Conservation (phyloP, 2,888 invertebrate species). For the Loripinus fragilis region DNA sequence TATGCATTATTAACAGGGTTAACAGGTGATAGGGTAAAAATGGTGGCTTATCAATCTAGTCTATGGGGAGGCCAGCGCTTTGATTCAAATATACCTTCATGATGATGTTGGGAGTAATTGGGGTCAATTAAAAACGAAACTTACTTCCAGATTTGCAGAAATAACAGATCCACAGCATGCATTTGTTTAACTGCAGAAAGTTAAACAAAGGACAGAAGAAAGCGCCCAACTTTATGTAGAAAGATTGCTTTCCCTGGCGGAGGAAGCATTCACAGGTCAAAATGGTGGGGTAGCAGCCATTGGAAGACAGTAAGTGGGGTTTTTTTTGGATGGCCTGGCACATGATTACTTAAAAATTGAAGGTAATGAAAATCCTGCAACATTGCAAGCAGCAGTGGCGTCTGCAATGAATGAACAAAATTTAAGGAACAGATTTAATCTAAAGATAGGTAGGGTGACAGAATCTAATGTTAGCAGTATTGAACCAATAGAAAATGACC, state of each 20-base stretch:
- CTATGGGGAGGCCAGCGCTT: not conserved
- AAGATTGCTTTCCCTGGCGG: not conserved
- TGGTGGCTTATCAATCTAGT: slow-evolving; percentile 1
- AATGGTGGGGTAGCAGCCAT: not conserved
- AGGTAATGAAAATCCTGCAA: slow-evolving; percentile 15
- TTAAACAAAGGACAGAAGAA: slow-evolving; percentile 14
- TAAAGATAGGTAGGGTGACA: not conserved
- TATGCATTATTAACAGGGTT: not conserved
- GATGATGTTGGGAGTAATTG: not conserved
- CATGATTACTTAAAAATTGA: slow-evolving; percentile 12
- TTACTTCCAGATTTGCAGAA: not conserved
- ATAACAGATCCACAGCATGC: slow-evolving; percentile 19
- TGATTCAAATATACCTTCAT: slow-evolving; percentile 3
- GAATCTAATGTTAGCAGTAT: not conserved
- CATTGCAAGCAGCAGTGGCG: slow-evolving; percentile 14
- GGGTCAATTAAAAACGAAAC: not conserved
- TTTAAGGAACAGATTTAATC: slow-evolving; percentile 1
- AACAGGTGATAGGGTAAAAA: not conserved
- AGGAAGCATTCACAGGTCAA: not conserved
- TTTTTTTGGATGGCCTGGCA: slow-evolving; percentile 19
- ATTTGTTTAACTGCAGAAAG: not conserved
- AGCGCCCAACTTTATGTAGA: not conserved
- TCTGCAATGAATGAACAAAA: slow-evolving; percentile 22
- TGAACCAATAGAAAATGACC: not conserved
- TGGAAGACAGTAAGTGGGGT: slow-evolving; percentile 12